Percentiles rank a stretch among this genome's conserved stretches.
Evolutionary conservation across 2,797 vertebrate genomes (phyloP).

Genomic region (Platalea minor): DNA sequence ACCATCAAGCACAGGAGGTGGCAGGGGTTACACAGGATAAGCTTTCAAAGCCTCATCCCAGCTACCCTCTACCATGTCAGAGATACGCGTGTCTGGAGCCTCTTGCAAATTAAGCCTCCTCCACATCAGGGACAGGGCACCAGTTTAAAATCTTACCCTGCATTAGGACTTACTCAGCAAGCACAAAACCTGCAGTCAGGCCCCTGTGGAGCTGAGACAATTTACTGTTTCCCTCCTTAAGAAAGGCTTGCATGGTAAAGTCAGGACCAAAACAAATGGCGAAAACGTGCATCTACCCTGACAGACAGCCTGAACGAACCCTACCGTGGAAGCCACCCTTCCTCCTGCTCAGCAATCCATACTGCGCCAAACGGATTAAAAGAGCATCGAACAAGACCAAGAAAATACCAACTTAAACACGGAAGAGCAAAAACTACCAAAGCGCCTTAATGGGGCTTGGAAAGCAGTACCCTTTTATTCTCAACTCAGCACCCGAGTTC

Average conservation of each 20-base stretch:
- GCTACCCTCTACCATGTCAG: not conserved
- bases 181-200: not conserved
- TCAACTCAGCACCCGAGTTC: fast-evolving
- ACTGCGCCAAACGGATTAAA: fast-evolving
- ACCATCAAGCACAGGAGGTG: not conserved
- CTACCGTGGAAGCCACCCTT: not conserved
- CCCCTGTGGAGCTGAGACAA: not conserved
- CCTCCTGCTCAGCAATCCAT: not conserved
- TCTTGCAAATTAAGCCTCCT: conserved; percentile 2
- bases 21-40: conserved; percentile 13
- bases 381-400: not conserved
- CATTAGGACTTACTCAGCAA: not conserved
- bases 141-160: not conserved
- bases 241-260: not conserved
- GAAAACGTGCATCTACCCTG: not conserved
- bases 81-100: not conserved
- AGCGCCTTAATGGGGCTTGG: no score
- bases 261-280: not conserved
- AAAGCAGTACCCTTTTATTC: not conserved
- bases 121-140: not conserved
- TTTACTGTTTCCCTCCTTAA: not conserved
- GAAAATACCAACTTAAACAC: not conserved
- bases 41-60: not conserved
- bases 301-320: not conserved
- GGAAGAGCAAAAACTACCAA: not conserved